Base-by-base conservation (phyloP, 1,140 invertebrate species). In the Drosophila pachea region DNA sequence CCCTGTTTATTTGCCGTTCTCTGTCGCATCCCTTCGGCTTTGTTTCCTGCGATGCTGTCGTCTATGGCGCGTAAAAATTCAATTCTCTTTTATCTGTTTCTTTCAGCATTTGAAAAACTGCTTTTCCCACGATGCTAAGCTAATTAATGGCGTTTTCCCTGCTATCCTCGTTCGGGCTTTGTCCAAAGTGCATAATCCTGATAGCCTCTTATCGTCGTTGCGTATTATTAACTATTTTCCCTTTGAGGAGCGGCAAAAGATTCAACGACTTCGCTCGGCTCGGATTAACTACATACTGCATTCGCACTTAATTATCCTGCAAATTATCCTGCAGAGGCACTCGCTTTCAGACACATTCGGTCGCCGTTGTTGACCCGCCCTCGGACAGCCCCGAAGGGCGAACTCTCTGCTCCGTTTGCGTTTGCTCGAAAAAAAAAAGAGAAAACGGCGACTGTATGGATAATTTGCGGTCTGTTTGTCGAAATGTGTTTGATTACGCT, bases 381-480 rank as follows among this genome's bases (percentile, higher is more conserved):
- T n/a, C n/a, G n/a, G n/a, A n/a, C n/a, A n/a, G n/a, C n/a, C n/a
- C n/a, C n/a, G n/a, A n/a, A n/a, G n/a, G n/a, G n/a, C n/a, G 22
- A 22, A 22, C 7, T 40, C n/a, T 40, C 8, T 11, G 40, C 40
- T 43, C 40, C 12, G 16, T 16, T 45, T 45, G 43, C 5, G 8
- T 45, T 16, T 7, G 3, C 22, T 22, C 3, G 22, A 22, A 22
- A 22, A 22, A 22, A 22, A 22, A 22, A 22, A 22, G 22, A 22
- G 22, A 22, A 3, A 22, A 22, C 11, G 2, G 49, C 50, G 50
- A 58, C 22, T 22, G 22, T 65, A 40, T 16, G 64, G 66, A 75
- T 78, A 78, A 84, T 78, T 82, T 82, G 79, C 62, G 78, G 78
- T 75, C 55, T 58, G 68, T 75, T 84, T 83, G 78, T 42, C 38